Conservation (phyloP, 2,797 vertebrate genomes). For the Falco berigora region DNA sequence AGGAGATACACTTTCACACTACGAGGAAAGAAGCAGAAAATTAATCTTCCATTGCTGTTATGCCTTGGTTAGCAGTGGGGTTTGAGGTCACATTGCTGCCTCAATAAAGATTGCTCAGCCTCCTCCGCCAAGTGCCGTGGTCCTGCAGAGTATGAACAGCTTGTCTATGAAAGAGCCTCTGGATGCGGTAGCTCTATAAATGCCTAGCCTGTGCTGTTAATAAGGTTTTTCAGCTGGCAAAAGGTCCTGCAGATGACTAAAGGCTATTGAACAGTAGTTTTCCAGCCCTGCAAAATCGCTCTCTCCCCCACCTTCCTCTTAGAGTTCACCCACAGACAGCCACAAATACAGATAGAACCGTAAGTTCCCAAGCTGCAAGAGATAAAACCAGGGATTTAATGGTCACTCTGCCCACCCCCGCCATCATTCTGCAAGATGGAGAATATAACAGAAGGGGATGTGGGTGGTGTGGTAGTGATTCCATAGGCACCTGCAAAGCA, state of each 20-base stretch:
- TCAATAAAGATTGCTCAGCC: constrained; percentile 22
- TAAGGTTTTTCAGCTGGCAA: background rate
- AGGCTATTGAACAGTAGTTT: background rate
- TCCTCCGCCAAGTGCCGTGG: background rate
- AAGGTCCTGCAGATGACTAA: background rate
- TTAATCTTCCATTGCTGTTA: constrained; percentile 39
- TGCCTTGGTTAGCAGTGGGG: background rate
- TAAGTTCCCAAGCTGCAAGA: background rate
- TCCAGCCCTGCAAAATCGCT: background rate
- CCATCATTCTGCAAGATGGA: background rate
- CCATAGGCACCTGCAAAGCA: background rate
- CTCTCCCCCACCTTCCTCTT: background rate
- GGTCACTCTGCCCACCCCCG: background rate
- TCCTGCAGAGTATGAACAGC: constrained; percentile 34
- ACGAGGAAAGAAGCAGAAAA: constrained; percentile 17
- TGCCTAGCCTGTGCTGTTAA: background rate
- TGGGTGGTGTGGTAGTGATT: background rate
- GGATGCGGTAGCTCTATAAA: background rate
- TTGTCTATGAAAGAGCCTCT: constrained; percentile 9
- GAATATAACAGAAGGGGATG: background rate
- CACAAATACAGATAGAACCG: background rate
- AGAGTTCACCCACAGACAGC: background rate
- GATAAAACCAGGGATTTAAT: background rate
- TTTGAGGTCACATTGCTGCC: constrained; percentile 11
- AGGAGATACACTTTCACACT: background rate